Conservation (phyloP, 1,140 invertebrate species). For the Euwallacea similis region DNA sequence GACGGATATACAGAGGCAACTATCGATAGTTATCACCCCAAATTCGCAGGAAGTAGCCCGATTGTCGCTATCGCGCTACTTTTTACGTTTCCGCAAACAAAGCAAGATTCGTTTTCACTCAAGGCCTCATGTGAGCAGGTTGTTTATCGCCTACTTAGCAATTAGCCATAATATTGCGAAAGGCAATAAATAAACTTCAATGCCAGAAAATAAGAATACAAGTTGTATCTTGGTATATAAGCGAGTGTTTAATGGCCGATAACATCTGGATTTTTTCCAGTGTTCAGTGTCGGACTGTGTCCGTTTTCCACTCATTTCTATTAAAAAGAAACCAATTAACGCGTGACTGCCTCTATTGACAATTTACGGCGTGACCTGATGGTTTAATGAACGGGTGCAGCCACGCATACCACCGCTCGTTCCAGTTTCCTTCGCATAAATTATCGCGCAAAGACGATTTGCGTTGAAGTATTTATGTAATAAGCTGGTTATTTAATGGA, state of each 20-base stretch:
- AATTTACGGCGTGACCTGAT: slow-evolving; percentile 1
- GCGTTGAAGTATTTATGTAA: too few relatives aligned
- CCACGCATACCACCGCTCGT: slow-evolving; percentile 3
- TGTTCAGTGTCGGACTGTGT: neutral
- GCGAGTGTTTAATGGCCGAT: neutral
- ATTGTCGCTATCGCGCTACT: neutral
- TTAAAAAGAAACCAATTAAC: neutral
- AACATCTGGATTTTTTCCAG: slow-evolving; percentile 5
- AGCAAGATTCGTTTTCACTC: slow-evolving; percentile 1
- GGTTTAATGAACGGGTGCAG: neutral
- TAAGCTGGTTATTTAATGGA: neutral
- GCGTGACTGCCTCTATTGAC: neutral
- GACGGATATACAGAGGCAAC: slow-evolving; percentile 12
- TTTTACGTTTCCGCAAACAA: slow-evolving; percentile 1
- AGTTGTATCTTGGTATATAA: neutral
- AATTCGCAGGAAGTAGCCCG: slow-evolving; percentile 2
- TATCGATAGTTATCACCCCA: slow-evolving; percentile 10
- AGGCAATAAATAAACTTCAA: slow-evolving; percentile 3
- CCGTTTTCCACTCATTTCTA: neutral
- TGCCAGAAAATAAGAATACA: slow-evolving; percentile 2
- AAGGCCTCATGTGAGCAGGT: slow-evolving; percentile 1
- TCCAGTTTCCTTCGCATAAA: slow-evolving; percentile 1
- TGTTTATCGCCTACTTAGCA: neutral
- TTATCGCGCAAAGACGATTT: neutral
- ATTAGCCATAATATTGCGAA: slow-evolving; percentile 1